Evolutionary conservation across 2,888 invertebrate species (phyloP).

Genomic region (Polymixis flavicincta): DNA sequence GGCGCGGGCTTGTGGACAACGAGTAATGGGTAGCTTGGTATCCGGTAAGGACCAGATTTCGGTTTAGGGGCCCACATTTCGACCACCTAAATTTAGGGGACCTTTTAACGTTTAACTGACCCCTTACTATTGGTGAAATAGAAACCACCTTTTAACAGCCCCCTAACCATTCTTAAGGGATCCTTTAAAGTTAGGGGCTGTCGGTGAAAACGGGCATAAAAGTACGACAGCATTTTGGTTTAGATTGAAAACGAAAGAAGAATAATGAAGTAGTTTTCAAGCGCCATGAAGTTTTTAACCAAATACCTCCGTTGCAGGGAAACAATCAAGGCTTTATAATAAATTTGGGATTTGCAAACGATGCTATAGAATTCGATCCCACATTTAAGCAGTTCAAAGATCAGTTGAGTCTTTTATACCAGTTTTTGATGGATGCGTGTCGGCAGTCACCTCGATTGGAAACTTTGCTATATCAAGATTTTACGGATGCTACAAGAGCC

Average conservation of each 20-base stretch:
- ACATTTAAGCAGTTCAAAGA: conserved; percentile 94
- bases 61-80: too few species aligned
- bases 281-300: background rate
- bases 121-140: too few species aligned
- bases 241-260: background rate
- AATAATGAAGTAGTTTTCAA: background rate
- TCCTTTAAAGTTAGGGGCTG: too few species aligned
- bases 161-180: too few species aligned
- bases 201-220: too few species aligned
- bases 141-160: too few species aligned
- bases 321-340: conserved; percentile 93
- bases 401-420: conserved; percentile 93
- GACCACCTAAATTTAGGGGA: too few species aligned
- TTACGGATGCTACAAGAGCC: conserved; percentile 69
- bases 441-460: conserved; percentile 94
- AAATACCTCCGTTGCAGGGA: conserved; percentile 83
- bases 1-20: too few species aligned
- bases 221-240: background rate
- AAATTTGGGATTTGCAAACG: conserved; percentile 90
- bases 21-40: too few species aligned
- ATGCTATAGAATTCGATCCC: conserved; percentile 93
- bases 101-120: too few species aligned
- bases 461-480: conserved; percentile 94
- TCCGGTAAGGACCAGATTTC: too few species aligned
- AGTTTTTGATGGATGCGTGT: conserved; percentile 94